A percentile compares a stretch with the other conserved stretches of the same genome.
These are phyloP conservation scores for Cydia strobilella DNA, from an alignment of 1,140 invertebrate species.

Conservation along the genomic window DNA sequence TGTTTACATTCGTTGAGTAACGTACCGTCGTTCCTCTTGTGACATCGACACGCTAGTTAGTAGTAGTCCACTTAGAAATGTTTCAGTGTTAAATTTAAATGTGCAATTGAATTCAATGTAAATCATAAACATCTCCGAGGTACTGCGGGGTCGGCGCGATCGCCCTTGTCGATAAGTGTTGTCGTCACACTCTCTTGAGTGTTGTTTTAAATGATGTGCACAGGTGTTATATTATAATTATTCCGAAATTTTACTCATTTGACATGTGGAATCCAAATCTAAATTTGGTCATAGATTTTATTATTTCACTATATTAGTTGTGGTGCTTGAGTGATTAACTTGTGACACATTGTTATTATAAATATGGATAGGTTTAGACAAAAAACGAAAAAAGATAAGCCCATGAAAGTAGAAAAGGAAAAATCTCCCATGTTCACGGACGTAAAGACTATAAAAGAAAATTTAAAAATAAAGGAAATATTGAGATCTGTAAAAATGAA, in stretches of 20 bases:
- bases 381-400: constrained; percentile 64
- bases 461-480: constrained; percentile 71
- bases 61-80: neutral
- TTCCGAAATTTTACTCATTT: neutral
- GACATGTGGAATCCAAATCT: neutral
- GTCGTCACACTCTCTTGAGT: constrained; percentile 59
- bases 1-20: constrained; percentile 40
- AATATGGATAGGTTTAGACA: constrained; percentile 64
- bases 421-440: constrained; percentile 54
- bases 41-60: constrained; percentile 18
- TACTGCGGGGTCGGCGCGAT: neutral
- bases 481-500: constrained; percentile 72
- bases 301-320: constrained; percentile 42
- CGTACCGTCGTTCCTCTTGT: constrained; percentile 22
- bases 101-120: neutral
- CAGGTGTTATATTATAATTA: constrained; percentile 54
- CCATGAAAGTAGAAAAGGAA: constrained; percentile 48
- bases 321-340: neutral
- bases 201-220: constrained; percentile 63
- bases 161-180: constrained; percentile 55
- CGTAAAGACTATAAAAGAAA: constrained; percentile 67
- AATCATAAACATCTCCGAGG: neutral
- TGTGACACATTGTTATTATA: constrained; percentile 6
- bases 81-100: constrained; percentile 12
- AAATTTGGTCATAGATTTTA: neutral